Percentiles rank a stretch among this genome's conserved stretches.
phyloP scores from a whole-genome alignment of 2,888 invertebrate species.

The Drosophila birchii region DNA sequence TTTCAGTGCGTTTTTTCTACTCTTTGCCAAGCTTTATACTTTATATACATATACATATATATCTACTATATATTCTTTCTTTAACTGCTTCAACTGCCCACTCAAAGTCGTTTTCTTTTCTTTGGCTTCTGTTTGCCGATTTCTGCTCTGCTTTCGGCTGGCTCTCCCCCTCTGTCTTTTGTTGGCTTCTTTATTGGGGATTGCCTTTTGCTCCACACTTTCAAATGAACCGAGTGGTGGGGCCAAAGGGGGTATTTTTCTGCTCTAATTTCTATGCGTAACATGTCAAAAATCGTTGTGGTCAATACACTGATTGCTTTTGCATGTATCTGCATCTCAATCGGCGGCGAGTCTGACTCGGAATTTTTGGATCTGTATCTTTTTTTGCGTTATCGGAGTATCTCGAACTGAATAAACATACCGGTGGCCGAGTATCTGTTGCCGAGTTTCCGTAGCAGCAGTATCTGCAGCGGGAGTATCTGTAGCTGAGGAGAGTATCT shows the following conservation, averaged over 20 bases:
- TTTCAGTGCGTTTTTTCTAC: slow-evolving; percentile 26
- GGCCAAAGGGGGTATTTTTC: slow-evolving; percentile 9
- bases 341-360: slow-evolving; percentile 21
- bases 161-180: slow-evolving; percentile 45
- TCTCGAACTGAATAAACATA: slow-evolving; percentile 24
- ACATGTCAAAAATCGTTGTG: slow-evolving; percentile 81
- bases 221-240: slow-evolving; percentile 27
- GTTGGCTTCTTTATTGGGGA: slow-evolving; percentile 55
- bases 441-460: too few relatives aligned
- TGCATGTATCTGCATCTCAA: slow-evolving; percentile 59
- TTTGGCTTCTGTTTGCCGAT: slow-evolving; percentile 72
- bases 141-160: slow-evolving; percentile 50
- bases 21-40: slow-evolving; percentile 20
- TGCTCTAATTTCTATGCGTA: slow-evolving; percentile 80
- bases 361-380: slow-evolving; percentile 21
- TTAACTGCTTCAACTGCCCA: slow-evolving; percentile 48
- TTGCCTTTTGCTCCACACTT: slow-evolving; percentile 37
- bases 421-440: slow-evolving; percentile 9
- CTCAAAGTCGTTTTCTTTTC: slow-evolving; percentile 26
- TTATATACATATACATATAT: slow-evolving; percentile 35
- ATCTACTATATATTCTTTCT: slow-evolving; percentile 47
- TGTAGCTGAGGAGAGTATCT: slow-evolving; percentile 5
- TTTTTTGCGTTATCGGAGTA: slow-evolving; percentile 32
- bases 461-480: not conserved
- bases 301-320: slow-evolving; percentile 81